phyloP scores from a whole-genome alignment of 2,797 vertebrate species.

The Paedocypris micromegethes region DNA sequence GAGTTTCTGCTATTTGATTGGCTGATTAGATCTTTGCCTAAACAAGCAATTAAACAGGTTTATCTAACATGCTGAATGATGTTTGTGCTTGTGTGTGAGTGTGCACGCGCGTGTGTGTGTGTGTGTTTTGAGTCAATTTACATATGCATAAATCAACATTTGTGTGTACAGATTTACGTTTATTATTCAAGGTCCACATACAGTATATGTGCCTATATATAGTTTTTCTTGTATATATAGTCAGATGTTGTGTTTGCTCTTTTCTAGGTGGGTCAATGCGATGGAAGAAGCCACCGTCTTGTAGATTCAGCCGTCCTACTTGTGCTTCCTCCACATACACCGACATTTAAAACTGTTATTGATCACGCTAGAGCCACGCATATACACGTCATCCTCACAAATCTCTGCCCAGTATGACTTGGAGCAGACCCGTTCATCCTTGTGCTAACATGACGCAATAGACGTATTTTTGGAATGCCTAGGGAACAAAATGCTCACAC shows the following conservation, averaged over 20 bases:
- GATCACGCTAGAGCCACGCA: neutral
- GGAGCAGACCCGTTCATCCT: neutral
- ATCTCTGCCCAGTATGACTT: slow-evolving; percentile 9
- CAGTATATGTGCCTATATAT: no score
- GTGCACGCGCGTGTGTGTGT: no score
- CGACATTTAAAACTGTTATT: slow-evolving; percentile 6
- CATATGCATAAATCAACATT: no score
- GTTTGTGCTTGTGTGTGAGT: no score
- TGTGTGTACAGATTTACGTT: no score
- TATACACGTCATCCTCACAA: slow-evolving; percentile 9
- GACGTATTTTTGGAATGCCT: slow-evolving; percentile 25
- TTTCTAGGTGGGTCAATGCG: slow-evolving; percentile 86
- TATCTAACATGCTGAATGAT: no score
- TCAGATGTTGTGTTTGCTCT: slow-evolving; percentile 44
- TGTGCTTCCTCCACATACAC: neutral
- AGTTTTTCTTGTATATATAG: no score
- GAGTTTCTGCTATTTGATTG: no score
- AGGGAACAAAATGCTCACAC: slow-evolving; percentile 30
- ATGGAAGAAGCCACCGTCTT: slow-evolving; percentile 94
- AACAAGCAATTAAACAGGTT: no score
- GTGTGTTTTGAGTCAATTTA: no score
- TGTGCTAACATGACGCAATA: slow-evolving; percentile 12
- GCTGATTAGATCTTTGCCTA: no score
- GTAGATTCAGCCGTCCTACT: slow-evolving; percentile 66
- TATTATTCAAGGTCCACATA: no score